These are phyloP conservation scores for Amazonetta brasiliensis DNA, from an alignment of 2,797 vertebrate species.

Conservation along the genomic window DNA sequence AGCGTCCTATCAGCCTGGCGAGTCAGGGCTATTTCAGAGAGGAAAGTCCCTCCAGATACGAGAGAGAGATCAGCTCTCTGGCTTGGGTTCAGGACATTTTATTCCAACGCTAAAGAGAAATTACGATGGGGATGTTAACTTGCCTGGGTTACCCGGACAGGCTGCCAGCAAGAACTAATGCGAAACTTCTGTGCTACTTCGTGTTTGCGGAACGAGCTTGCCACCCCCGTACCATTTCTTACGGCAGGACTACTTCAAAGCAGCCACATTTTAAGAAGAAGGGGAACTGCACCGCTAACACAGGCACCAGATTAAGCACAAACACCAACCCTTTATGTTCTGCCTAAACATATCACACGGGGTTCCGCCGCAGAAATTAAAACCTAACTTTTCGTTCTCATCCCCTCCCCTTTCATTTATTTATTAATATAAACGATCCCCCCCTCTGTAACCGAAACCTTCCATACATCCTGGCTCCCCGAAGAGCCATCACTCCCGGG, in stretches of 20 bases:
- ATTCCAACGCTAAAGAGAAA: slow-evolving; percentile 47
- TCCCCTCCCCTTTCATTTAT: neutral
- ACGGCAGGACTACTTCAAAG: slow-evolving; percentile 26
- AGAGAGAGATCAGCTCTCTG: slow-evolving; percentile 37
- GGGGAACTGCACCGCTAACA: neutral
- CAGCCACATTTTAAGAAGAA: neutral
- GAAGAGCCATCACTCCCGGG: neutral
- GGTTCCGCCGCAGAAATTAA: neutral
- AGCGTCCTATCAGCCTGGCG: neutral
- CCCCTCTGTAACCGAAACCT: neutral
- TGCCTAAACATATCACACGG: neutral
- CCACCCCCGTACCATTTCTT: neutral
- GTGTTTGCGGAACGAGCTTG: slow-evolving; percentile 7
- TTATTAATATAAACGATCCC: neutral
- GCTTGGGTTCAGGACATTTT: slow-evolving; percentile 67
- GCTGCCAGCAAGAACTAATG: slow-evolving; percentile 57
- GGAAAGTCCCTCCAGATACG: slow-evolving; percentile 73
- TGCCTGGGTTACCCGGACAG: slow-evolving; percentile 44
- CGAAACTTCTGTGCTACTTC: slow-evolving; percentile 59
- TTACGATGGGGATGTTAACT: slow-evolving; percentile 32
- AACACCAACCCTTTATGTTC: slow-evolving; percentile 2
- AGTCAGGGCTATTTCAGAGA: slow-evolving; percentile 24
- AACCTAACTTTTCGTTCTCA: neutral
- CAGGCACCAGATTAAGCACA: neutral
- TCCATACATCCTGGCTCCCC: neutral